Conservation (phyloP, 2,113 vertebrate genomes). For the Azemiops feae region DNA sequence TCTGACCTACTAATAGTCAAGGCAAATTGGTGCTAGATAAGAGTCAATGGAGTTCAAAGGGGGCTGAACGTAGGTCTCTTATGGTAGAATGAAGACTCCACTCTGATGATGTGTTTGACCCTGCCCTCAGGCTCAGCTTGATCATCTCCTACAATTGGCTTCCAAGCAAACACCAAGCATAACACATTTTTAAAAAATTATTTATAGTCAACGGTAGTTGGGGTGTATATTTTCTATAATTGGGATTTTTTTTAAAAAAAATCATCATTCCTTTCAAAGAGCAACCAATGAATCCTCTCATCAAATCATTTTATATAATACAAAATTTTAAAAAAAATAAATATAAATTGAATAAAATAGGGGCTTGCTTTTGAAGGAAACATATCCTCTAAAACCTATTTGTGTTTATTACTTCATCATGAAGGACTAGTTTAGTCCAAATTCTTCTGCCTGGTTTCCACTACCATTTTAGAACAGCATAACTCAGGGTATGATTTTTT, state of each 20-base stretch:
- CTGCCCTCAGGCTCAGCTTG: not conserved
- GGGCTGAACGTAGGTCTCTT: not conserved
- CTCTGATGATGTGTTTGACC: not conserved
- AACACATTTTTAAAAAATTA: not conserved
- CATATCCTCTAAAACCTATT: conserved; percentile 12
- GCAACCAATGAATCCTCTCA: not conserved
- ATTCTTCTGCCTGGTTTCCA: not conserved
- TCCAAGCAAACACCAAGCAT: not conserved
- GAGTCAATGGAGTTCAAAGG: not conserved
- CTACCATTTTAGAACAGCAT: not conserved
- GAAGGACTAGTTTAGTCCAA: conserved; percentile 49
- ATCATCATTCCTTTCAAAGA: not conserved
- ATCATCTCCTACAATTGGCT: not conserved
- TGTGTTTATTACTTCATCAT: conserved; percentile 33
- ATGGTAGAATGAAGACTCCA: not conserved
- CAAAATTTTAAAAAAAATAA: not conserved
- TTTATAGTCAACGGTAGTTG: not conserved
- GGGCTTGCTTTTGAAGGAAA: not conserved
- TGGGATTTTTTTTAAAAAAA: not conserved
- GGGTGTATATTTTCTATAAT: too few relatives aligned
- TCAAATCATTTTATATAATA: not conserved
- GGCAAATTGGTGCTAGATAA: not conserved
- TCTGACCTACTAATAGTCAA: not conserved
- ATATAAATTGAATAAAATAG: not conserved
- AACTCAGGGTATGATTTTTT: not conserved